These are phyloP conservation scores for Meganola albula DNA, from an alignment of 2,888 invertebrate genomes.

Conservation along the genomic window DNA sequence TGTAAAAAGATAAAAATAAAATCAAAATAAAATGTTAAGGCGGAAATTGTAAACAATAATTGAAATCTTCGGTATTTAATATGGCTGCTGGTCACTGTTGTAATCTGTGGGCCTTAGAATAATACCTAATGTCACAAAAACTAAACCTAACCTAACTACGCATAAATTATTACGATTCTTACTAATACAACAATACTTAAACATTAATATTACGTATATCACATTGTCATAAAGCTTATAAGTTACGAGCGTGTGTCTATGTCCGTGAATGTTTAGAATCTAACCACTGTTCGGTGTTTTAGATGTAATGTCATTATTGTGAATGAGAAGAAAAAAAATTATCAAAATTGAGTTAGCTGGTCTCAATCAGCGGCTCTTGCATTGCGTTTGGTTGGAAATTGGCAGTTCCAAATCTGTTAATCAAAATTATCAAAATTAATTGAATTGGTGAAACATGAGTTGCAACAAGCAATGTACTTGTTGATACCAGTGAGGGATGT, in stretches of 20 bases:
- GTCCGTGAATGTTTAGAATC: conserved; percentile 75
- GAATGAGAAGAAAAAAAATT: conserved; percentile 45
- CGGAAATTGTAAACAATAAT: conserved; percentile 62
- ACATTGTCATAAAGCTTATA: conserved; percentile 79
- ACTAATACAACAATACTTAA: conserved; percentile 73
- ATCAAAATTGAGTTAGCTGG: conserved; percentile 50
- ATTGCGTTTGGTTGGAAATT: conserved; percentile 51
- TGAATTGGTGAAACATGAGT: conserved; percentile 52
- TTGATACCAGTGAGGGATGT: conserved; percentile 74
- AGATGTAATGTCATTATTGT: conserved; percentile 64
- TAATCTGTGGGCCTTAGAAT: conserved; percentile 74
- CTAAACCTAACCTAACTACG: conserved; percentile 71
- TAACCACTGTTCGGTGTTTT: conserved; percentile 74
- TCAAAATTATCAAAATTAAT: conserved; percentile 67
- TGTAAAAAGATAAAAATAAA: conserved; percentile 75
- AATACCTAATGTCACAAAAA: conserved; percentile 58
- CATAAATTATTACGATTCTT: conserved; percentile 75
- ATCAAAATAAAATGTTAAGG: conserved; percentile 53
- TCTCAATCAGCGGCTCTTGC: conserved; percentile 35
- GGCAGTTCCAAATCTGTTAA: conserved; percentile 33
- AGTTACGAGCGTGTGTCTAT: conserved; percentile 78
- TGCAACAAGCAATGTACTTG: conserved; percentile 61
- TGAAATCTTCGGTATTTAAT: conserved; percentile 72
- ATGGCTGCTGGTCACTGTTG: conserved; percentile 73
- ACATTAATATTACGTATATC: conserved; percentile 75